Evolutionary conservation across 92 coral and sea anemone species (phyloP), one percentile per base, ranked within the genome.

Genomic region (Bergia puertoricense): DNA sequence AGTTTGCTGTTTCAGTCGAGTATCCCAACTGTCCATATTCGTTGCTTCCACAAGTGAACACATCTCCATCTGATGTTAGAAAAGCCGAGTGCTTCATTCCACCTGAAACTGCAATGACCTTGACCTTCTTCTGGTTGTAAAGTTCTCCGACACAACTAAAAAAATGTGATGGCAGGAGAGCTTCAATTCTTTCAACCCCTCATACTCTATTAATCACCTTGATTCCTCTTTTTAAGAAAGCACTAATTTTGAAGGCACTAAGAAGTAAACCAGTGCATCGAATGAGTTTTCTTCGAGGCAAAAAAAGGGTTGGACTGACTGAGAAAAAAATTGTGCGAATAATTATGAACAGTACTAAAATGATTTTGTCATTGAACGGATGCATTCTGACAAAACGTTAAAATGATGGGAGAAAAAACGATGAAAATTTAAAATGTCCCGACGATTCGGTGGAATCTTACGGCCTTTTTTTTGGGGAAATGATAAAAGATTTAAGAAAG

Each of bases 11-110:
- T 1, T 62, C 66, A 38, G 93, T 90, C 37, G 86, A 81, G 75
- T 93, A 93, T 22, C 96, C 96, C 73, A 93, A 93, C 87, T 93
- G 96, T 36, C 96, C 96, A 57, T 22, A 80, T 42, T 80, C 45
- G 88, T 93, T 93, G 86, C 45, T 85, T 2, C 96, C 96, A 80
- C 96, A 93, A 16, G 96, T 92, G 86, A 74, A 93, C 50, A 93
- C 94, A 6, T 86, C 82, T 37, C 96, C 96, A 11, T 93, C 81
- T 13, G 85, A 81, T 0, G 96, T 90, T 51, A 92, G 83, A 75
- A 93, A 92, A 3, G 91, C 96, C 8, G 93, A 82, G 85, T 93
- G 96, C 54, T 90, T 91, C 67, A 65, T 40, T 9, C 94, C 96
- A 76, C 94, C 93, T n/a, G 96, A 86, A 18, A 92, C 93, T 51